Conservation (phyloP, 2,888 invertebrate genomes). For the Drosophila mimica region DNA sequence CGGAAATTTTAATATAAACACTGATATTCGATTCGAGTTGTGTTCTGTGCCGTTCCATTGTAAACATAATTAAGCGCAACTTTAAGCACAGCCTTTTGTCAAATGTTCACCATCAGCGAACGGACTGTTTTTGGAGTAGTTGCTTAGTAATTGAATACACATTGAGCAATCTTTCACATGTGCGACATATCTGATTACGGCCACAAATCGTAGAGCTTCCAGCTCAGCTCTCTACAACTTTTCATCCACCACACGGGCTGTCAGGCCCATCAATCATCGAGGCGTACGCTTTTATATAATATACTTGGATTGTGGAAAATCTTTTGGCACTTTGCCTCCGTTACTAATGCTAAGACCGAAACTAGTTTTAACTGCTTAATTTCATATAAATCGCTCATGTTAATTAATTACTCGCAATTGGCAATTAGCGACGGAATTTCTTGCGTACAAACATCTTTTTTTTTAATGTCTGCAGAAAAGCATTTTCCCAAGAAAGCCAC, state of each 20-base stretch:
- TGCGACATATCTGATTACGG: slow-evolving; percentile 44
- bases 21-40: slow-evolving; percentile 62
- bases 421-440: slow-evolving; percentile 62
- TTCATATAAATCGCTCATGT: slow-evolving; percentile 48
- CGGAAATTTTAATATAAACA: slow-evolving; percentile 82
- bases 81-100: slow-evolving; percentile 47
- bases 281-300: slow-evolving; percentile 48
- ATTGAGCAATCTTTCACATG: slow-evolving; percentile 53
- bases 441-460: slow-evolving; percentile 14
- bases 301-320: slow-evolving; percentile 45
- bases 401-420: slow-evolving; percentile 74
- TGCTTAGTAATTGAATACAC: slow-evolving; percentile 62
- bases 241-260: background rate
- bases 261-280: slow-evolving; percentile 62
- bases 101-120: slow-evolving; percentile 31
- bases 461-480: background rate
- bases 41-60: slow-evolving; percentile 50
- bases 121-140: slow-evolving; percentile 17
- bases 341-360: slow-evolving; percentile 25
- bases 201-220: slow-evolving; percentile 40
- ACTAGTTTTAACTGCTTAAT: slow-evolving; percentile 49
- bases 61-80: slow-evolving; percentile 64
- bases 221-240: slow-evolving; percentile 3
- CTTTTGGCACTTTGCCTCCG: slow-evolving; percentile 42
- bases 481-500: slow-evolving; percentile 4